phyloP scores from a whole-genome alignment of 2,797 vertebrate species.

The Peromyscus nudipes region DNA sequence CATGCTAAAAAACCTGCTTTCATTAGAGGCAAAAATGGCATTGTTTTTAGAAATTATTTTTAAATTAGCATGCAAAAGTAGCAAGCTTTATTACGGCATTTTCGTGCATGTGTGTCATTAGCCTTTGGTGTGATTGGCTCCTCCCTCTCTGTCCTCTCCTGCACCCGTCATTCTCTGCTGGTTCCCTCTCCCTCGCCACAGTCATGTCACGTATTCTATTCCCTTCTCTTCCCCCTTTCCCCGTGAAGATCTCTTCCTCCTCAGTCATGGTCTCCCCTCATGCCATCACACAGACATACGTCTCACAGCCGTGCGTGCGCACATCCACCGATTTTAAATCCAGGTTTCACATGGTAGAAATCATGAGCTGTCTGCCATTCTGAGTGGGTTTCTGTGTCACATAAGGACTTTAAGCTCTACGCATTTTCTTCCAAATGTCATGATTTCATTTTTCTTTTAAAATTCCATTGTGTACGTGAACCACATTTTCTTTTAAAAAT shows the following conservation, averaged over 20 bases:
- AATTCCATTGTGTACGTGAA: background rate
- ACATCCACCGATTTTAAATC: background rate
- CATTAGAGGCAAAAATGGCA: slow-evolving; percentile 26
- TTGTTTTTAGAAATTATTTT: background rate
- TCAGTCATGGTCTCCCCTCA: too few species aligned
- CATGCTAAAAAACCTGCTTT: slow-evolving; percentile 42
- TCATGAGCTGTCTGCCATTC: background rate
- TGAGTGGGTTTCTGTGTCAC: background rate
- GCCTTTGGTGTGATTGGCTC: background rate
- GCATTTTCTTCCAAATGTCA: background rate
- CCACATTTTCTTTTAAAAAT: background rate
- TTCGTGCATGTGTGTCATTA: background rate
- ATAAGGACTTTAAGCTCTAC: background rate
- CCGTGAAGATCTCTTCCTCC: background rate
- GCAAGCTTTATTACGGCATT: background rate
- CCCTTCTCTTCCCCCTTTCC: too few species aligned
- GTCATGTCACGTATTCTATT: background rate
- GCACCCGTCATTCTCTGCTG: background rate
- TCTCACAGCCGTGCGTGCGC: background rate
- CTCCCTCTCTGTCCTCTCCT: background rate
- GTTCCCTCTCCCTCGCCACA: background rate
- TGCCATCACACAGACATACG: background rate
- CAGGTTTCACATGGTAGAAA: background rate
- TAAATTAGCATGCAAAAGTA: background rate
- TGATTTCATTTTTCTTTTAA: background rate